These are phyloP conservation scores for Malurus cyaneus DNA, from an alignment of 2,113 vertebrate species.

Conservation along the genomic window DNA sequence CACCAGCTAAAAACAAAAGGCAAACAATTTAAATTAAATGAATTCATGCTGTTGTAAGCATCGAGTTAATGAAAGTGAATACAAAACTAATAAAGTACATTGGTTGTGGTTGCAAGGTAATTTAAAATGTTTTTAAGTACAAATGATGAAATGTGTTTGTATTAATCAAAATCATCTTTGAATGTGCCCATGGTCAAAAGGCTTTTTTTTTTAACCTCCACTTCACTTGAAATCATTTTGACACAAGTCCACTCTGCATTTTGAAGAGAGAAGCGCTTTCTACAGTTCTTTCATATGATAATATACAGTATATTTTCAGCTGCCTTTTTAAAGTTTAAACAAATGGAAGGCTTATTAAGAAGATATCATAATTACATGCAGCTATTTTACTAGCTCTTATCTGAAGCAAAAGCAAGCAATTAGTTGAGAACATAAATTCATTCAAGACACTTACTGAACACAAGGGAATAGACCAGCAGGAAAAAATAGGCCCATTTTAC, in stretches of 20 bases:
- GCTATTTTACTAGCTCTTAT: constrained; percentile 68
- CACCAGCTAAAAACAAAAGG: constrained; percentile 37
- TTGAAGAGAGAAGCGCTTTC: constrained; percentile 36
- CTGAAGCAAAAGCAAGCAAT: constrained; percentile 72
- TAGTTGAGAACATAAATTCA: constrained; percentile 63
- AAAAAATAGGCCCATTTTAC: background rate
- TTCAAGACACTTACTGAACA: constrained; percentile 49
- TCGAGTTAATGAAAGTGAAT: constrained; percentile 9
- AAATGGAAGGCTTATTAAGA: constrained; percentile 69
- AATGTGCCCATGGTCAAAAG: constrained; percentile 41
- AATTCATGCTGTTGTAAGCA: background rate
- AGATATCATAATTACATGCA: constrained; percentile 71
- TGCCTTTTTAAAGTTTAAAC: constrained; percentile 68
- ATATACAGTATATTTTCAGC: constrained; percentile 69
- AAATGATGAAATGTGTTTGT: constrained; percentile 57
- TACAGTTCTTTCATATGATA: constrained; percentile 74
- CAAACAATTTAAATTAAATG: constrained; percentile 2
- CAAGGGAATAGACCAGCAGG: background rate
- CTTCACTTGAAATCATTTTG: constrained; percentile 63
- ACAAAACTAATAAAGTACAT: constrained; percentile 18
- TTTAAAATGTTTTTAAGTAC: constrained; percentile 26
- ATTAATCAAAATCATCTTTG: constrained; percentile 65
- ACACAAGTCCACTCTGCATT: constrained; percentile 54
- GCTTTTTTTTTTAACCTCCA: constrained; percentile 21
- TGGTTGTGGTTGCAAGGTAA: constrained; percentile 26